Evolutionary conservation across 2,888 invertebrate genomes (phyloP).

Genomic region (Drosophila pegasa): DNA sequence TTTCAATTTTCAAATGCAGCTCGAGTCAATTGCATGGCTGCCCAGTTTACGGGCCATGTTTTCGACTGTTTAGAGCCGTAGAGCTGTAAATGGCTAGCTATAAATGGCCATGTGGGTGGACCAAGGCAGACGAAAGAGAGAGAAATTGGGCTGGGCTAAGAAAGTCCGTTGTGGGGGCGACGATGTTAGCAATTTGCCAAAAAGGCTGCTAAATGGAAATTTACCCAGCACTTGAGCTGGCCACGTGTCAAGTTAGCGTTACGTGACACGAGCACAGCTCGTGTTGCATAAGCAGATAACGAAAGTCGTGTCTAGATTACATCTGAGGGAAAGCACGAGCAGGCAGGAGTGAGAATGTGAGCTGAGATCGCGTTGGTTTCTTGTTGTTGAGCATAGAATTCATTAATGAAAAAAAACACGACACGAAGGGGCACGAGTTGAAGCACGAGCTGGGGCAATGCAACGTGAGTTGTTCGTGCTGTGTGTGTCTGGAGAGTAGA

Average conservation of each 20-base stretch:
- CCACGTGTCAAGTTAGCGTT: not conserved
- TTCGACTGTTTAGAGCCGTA: slow-evolving; percentile 27
- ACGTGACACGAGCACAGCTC: slow-evolving; percentile 25
- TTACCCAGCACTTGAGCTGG: slow-evolving; percentile 24
- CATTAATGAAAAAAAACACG: too few relatives aligned
- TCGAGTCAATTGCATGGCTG: slow-evolving; percentile 63
- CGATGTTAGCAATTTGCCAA: slow-evolving; percentile 59
- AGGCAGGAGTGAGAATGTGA: not conserved
- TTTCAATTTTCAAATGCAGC: slow-evolving; percentile 65
- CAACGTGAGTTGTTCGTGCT: too few relatives aligned
- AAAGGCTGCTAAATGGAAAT: slow-evolving; percentile 43
- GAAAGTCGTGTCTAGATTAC: not conserved
- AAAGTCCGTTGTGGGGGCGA: slow-evolving; percentile 2
- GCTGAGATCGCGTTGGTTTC: too few relatives aligned
- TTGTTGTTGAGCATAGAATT: too few relatives aligned
- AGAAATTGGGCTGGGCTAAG: not conserved
- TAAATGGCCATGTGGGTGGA: slow-evolving; percentile 12
- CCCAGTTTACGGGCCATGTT: slow-evolving; percentile 47
- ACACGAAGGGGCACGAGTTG: too few relatives aligned
- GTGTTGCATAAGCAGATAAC: not conserved
- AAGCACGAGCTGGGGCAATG: too few relatives aligned
- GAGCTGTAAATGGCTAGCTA: slow-evolving; percentile 4
- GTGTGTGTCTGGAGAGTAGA: too few relatives aligned
- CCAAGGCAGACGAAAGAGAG: not conserved
- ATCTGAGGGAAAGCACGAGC: not conserved